Evolutionary conservation across 2,113 vertebrate species (phyloP).

Genomic region (Callocephalon fimbriatum): DNA sequence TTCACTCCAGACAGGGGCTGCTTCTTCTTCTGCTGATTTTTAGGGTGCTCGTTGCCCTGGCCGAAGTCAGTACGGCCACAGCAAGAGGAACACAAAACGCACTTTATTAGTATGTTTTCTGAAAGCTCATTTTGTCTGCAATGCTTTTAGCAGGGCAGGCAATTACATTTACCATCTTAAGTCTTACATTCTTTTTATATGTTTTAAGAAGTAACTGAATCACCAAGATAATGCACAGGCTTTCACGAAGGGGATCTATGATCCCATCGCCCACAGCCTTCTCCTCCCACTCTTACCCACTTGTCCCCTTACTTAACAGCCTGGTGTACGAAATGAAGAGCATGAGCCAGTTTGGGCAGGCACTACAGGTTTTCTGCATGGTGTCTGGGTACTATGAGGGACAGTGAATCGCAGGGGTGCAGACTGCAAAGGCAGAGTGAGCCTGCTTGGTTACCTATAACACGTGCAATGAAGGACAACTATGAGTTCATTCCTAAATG

Average conservation of each 20-base stretch:
- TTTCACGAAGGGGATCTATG: not conserved
- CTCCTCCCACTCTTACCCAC: not conserved
- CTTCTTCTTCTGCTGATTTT: not conserved
- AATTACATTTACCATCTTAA: slow-evolving; percentile 36
- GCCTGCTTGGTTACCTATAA: not conserved
- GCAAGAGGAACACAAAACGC: rapidly evolving
- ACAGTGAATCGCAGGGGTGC: not conserved
- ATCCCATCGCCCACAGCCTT: not conserved
- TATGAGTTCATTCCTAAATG: not conserved
- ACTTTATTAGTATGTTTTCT: not conserved
- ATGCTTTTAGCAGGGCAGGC: slow-evolving; percentile 22
- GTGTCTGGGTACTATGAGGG: not conserved
- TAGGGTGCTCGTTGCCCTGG: not conserved
- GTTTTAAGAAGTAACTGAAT: slow-evolving; percentile 41
- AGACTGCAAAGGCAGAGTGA: not conserved
- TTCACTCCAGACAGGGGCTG: not conserved
- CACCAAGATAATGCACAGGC: not conserved
- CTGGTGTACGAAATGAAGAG: not conserved
- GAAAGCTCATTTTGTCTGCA: slow-evolving; percentile 12
- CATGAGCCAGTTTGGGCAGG: not conserved
- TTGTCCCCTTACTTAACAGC: not conserved
- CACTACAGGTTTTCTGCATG: rapidly evolving
- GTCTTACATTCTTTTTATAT: slow-evolving; percentile 23
- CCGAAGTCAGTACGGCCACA: not conserved
- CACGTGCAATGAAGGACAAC: not conserved